Percentiles rank a stretch among this genome's conserved stretches.
phyloP scores from a whole-genome alignment of 2,113 vertebrate genomes.

The Thalassoma bifasciatum region DNA sequence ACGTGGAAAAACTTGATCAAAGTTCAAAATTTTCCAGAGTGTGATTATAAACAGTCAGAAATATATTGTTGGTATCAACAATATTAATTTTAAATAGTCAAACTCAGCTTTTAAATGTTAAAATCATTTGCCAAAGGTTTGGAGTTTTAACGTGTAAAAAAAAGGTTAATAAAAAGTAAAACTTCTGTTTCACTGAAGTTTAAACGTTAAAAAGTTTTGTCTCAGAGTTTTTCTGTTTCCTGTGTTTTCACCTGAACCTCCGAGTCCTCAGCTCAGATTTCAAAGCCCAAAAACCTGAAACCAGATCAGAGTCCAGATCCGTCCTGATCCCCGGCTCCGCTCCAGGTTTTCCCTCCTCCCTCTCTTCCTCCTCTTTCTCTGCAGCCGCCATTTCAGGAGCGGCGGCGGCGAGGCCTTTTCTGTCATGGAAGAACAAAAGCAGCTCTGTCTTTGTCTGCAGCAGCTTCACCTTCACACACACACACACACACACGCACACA shows the following conservation, averaged over 20 bases:
- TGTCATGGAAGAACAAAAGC: slow-evolving; percentile 79
- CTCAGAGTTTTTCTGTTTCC: too few species aligned
- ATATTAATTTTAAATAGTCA: too few species aligned
- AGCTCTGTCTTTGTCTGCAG: slow-evolving; percentile 67
- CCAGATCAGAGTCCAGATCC: slow-evolving; percentile 58
- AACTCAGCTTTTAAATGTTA: too few species aligned
- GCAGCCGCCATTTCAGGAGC: slow-evolving; percentile 81
- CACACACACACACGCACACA: not conserved
- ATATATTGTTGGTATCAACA: too few species aligned
- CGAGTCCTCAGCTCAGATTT: not conserved
- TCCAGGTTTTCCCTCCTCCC: slow-evolving; percentile 46
- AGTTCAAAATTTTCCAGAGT: too few species aligned
- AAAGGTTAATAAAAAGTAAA: too few species aligned
- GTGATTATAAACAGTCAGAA: too few species aligned
- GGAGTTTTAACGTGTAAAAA: too few species aligned
- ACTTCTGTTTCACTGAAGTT: too few species aligned
- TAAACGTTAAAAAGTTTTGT: too few species aligned
- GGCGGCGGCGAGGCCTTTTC: slow-evolving; percentile 51
- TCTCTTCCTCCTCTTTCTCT: not conserved
- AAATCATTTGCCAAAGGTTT: too few species aligned
- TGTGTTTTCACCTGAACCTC: accelerated
- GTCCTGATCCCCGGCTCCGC: slow-evolving; percentile 11
- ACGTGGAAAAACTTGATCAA: too few species aligned
- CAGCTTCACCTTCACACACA: slow-evolving; percentile 28
- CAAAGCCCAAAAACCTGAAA: slow-evolving; percentile 18